A percentile compares a stretch with the other conserved stretches of the same genome.
phyloP scores from a whole-genome alignment of 2,888 invertebrate species.

The Acrocyrtus sp. region DNA sequence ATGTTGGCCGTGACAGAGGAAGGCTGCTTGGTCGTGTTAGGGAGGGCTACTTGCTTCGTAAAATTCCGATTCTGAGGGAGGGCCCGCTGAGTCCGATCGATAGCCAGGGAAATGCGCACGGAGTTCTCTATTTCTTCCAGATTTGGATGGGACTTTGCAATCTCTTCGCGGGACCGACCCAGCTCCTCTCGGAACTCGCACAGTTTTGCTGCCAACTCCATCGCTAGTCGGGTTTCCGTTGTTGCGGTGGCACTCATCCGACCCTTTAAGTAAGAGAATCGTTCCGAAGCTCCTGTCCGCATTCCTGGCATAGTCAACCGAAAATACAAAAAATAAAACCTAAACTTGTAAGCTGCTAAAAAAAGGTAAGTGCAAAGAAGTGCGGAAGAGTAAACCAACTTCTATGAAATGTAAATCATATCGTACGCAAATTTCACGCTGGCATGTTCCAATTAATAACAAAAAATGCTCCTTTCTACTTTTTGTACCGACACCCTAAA shows the following conservation, averaged over 20 bases:
- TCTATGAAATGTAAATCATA: too few species aligned
- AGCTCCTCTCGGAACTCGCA: conserved; percentile 54
- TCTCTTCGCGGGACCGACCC: conserved; percentile 58
- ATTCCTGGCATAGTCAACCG: conserved; percentile 31
- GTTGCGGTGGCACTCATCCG: conserved; percentile 39
- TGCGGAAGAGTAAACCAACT: too few species aligned
- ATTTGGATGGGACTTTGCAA: conserved; percentile 55
- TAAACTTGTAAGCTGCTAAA: too few species aligned
- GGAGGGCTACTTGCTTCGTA: conserved; percentile 19
- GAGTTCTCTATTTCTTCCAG: conserved; percentile 50
- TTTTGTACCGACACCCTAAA: too few species aligned
- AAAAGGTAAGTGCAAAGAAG: too few species aligned
- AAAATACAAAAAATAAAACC: too few species aligned
- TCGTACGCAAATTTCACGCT: too few species aligned
- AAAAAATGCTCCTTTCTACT: too few species aligned
- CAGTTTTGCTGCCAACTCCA: conserved; percentile 56
- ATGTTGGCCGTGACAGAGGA: not conserved
- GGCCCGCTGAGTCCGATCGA: conserved; percentile 61
- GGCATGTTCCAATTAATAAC: too few species aligned
- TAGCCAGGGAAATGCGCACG: conserved; percentile 61
- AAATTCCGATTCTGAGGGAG: conserved; percentile 42
- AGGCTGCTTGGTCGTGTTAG: too few species aligned
- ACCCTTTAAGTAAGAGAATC: conserved; percentile 31
- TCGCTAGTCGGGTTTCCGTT: conserved; percentile 27
- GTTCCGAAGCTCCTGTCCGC: conserved; percentile 38